Evolutionary conservation across 2,113 vertebrate species (phyloP).

Genomic region (Uria lomvia): DNA sequence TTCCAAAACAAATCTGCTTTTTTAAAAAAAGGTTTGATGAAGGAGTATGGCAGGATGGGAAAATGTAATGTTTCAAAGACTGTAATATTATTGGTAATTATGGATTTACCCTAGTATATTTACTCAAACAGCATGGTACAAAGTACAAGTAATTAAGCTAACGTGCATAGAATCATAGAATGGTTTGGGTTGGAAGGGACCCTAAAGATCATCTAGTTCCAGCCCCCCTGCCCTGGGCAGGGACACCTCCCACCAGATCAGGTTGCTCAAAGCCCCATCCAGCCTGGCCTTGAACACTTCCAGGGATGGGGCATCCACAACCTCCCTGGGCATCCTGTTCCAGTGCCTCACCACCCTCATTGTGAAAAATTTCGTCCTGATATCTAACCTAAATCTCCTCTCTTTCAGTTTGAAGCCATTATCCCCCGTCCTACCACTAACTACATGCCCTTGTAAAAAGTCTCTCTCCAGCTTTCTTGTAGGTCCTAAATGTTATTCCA

Average conservation of each 20-base stretch:
- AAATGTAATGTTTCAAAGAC: background rate
- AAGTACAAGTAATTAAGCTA: background rate
- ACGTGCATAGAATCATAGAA: background rate
- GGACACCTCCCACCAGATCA: background rate
- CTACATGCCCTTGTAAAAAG: background rate
- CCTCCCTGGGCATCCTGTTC: background rate
- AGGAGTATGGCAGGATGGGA: background rate
- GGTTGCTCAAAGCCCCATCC: background rate
- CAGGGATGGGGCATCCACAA: background rate
- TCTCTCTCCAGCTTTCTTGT: background rate
- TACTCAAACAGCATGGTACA: background rate
- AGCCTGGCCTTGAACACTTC: background rate
- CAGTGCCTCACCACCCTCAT: background rate
- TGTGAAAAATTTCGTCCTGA: background rate
- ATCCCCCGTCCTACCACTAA: background rate
- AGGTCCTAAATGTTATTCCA: background rate
- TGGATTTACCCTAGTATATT: background rate
- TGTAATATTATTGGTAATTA: background rate
- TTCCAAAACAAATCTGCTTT: background rate
- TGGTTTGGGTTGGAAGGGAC: background rate
- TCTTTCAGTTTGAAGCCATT: background rate
- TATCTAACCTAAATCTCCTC: background rate
- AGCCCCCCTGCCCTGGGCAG: background rate
- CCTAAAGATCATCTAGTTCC: background rate
- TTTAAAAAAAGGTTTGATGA: background rate